Conservation (phyloP, 1,140 invertebrate genomes). For the Dryas iulia region DNA sequence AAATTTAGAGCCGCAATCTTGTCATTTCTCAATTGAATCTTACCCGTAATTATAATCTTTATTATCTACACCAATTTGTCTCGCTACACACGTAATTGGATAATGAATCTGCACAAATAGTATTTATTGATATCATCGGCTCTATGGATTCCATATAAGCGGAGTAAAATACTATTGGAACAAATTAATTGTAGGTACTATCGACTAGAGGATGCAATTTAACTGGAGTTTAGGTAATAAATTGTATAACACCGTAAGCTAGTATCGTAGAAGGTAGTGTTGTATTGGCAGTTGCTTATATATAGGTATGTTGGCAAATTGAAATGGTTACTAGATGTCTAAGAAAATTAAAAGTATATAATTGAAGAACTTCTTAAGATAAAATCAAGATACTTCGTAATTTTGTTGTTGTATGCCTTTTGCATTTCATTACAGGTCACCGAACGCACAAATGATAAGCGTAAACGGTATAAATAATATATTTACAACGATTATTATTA, state of each 20-base stretch:
- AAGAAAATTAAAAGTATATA: neutral
- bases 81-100: conserved; percentile 17
- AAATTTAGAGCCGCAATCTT: conserved; percentile 28
- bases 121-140: conserved; percentile 24
- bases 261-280: conserved; percentile 27
- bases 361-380: neutral
- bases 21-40: conserved; percentile 29
- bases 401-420: neutral
- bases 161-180: conserved; percentile 24
- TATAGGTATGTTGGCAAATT: conserved; percentile 6
- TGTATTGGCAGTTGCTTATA: conserved; percentile 14
- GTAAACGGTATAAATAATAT: neutral
- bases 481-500: no score
- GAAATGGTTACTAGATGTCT: conserved; percentile 5
- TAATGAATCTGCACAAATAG: conserved; percentile 19
- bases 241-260: conserved; percentile 33
- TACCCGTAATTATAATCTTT: conserved; percentile 19
- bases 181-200: conserved; percentile 33
- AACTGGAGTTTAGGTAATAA: conserved; percentile 36
- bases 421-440: no score
- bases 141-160: conserved; percentile 26
- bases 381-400: neutral
- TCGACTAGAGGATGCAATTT: conserved; percentile 35
- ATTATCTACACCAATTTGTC: conserved; percentile 15
- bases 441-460: no score